These are phyloP conservation scores for Drosophila kikkawai DNA, from an alignment of 1,140 invertebrate species.

Conservation along the genomic window DNA sequence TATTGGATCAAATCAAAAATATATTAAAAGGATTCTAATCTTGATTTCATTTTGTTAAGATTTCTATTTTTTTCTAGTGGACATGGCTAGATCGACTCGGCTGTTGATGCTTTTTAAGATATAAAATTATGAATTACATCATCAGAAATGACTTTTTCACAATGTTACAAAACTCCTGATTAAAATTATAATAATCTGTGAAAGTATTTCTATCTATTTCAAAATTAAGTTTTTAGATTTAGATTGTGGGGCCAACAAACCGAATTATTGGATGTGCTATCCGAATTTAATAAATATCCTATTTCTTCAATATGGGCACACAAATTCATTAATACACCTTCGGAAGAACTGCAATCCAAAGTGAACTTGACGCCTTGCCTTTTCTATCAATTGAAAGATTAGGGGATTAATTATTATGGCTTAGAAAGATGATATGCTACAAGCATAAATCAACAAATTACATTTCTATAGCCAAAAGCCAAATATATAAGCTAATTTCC, in stretches of 20 bases:
- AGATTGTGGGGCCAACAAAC: not conserved
- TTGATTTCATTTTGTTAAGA: too few species aligned
- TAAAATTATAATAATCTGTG: too few species aligned
- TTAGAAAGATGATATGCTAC: not conserved
- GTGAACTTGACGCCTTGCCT: not conserved
- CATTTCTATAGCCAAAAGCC: not conserved
- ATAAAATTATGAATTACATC: too few species aligned
- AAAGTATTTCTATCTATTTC: too few species aligned
- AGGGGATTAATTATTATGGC: not conserved
- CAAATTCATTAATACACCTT: conserved; percentile 7
- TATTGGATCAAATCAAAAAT: too few species aligned
- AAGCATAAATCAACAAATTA: not conserved
- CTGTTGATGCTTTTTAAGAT: too few species aligned
- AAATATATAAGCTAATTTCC: not conserved
- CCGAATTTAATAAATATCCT: not conserved
- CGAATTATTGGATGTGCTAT: not conserved
- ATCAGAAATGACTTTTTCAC: too few species aligned
- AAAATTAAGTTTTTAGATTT: too few species aligned
- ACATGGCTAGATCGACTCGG: too few species aligned
- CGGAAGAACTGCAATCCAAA: not conserved
- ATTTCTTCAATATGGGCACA: conserved; percentile 5
- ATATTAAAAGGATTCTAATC: too few species aligned
- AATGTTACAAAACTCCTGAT: too few species aligned
- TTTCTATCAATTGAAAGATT: conserved; percentile 6
- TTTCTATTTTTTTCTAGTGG: too few species aligned